Percentiles rank a stretch among this genome's conserved stretches.
Evolutionary conservation across 2,113 vertebrate genomes (phyloP).

Genomic region (Cryptotis parvus): DNA sequence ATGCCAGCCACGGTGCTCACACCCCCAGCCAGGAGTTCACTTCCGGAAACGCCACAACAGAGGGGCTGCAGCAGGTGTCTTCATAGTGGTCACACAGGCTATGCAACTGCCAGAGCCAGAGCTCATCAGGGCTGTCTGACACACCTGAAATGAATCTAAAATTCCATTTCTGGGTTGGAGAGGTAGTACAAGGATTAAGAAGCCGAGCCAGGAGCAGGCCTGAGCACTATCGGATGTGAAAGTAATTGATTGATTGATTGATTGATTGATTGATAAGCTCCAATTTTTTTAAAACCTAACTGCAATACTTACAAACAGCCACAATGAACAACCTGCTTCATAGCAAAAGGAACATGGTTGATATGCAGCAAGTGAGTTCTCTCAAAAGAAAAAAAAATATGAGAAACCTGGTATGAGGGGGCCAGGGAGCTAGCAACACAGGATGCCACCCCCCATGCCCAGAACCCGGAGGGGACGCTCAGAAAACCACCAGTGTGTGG

Average conservation of each 20-base stretch:
- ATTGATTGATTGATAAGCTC: too few relatives aligned
- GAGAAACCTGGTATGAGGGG: neutral
- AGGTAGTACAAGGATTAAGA: too few relatives aligned
- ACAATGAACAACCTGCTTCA: conserved; percentile 11
- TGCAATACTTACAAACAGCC: conserved; percentile 7
- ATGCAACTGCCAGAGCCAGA: neutral
- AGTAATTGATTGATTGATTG: too few relatives aligned
- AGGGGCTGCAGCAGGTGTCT: too few relatives aligned
- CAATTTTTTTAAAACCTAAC: neutral
- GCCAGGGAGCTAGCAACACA: too few relatives aligned
- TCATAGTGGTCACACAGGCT: neutral
- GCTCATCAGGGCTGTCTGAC: neutral
- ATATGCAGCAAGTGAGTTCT: neutral
- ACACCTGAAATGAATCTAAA: neutral
- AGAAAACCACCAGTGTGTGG: too few relatives aligned
- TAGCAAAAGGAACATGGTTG: conserved; percentile 9
- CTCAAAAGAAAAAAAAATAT: neutral
- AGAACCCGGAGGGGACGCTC: too few relatives aligned
- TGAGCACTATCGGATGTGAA: too few relatives aligned
- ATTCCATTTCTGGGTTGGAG: neutral
- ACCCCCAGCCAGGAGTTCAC: neutral
- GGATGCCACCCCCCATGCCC: too few relatives aligned
- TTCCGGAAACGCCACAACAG: neutral
- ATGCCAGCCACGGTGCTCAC: neutral
- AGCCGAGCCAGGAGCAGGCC: too few relatives aligned